Base-by-base conservation (phyloP, 2,113 vertebrate genomes). In the Globicephala melas region DNA sequence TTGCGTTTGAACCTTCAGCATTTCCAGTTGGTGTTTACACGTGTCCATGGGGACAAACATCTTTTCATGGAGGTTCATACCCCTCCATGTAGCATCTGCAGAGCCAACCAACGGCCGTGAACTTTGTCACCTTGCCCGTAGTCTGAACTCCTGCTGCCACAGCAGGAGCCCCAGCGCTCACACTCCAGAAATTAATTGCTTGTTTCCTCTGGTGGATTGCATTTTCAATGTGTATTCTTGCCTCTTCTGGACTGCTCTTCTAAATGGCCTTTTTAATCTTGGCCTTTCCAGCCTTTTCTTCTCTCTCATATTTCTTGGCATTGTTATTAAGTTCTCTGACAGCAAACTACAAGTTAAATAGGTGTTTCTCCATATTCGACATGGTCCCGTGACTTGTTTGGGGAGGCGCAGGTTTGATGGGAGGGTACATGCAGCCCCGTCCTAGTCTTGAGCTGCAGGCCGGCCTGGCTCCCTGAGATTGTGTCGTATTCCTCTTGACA, bases 191-290 rank as follows among this genome's bases (percentile, higher is more conserved):
- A 96, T 99, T 99, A 95, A 99, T 99, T 4, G 99, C 99, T 95
- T 99, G 99, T 73, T 99, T 99, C 98, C 99, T 99, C 98, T 99
- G 99, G 93, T 99, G 98, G 98, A 99, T 99, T 84, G 99, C 99
- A 8, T 99, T 99, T 98, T 99, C 99, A 0, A 99, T 99, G 1
- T 99, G 99, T 98, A 99, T 99, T 96, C 99, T 98, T 0, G 99
- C 99, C 5, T 99, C 99, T 63, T 99, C 99, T 98, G 98, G 99
- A 92, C 99, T 99, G 2, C 99, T 99, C 97, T 99, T 99, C 97
- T 99, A 99, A 91, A 99, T 99, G n/a, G 99, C 99, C 98, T 99
- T 99, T 97, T 99, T 99, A 77, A 99, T 99, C 98, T 99, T 99
- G n/a, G 96, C 80, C 92, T 99, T 99, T 98, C 99, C 99, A 6